phyloP scores from a whole-genome alignment of 2,888 invertebrate species.

The Diachrysia chrysitis region DNA sequence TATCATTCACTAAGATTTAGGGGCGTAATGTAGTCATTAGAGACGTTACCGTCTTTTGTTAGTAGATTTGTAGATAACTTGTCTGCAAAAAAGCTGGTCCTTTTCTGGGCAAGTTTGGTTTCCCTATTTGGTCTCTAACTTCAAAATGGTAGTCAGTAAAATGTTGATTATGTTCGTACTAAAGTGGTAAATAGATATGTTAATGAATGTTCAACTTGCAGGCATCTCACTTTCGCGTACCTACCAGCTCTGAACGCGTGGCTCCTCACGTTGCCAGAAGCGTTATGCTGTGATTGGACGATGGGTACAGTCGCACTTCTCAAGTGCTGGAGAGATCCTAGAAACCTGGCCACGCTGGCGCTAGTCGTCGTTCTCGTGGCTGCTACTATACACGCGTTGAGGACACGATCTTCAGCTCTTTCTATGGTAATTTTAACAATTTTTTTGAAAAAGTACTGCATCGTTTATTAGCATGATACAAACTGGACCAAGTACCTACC shows the following conservation, averaged over 20 bases:
- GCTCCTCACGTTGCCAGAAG: conserved; percentile 96
- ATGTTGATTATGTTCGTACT: neutral
- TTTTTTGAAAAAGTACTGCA: neutral
- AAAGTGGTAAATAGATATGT: no score
- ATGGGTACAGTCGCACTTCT: conserved; percentile 98
- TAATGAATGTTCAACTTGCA: conserved; percentile 56
- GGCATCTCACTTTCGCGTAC: conserved; percentile 98
- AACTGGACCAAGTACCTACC: no score
- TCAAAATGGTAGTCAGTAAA: no score
- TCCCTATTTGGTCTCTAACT: no score
- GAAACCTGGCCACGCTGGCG: conserved; percentile 94
- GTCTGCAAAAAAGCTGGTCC: no score
- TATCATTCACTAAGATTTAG: conserved; percentile 29
- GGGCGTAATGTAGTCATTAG: conserved; percentile 5
- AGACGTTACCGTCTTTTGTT: conserved; percentile 8
- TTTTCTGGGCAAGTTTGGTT: no score
- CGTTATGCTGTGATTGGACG: conserved; percentile 99
- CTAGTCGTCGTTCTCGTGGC: conserved; percentile 91
- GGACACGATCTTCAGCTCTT: conserved; percentile 81
- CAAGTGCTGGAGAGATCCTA: conserved; percentile 93
- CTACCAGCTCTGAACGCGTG: conserved; percentile 96
- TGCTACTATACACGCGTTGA: conserved; percentile 86
- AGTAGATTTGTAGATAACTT: no score
- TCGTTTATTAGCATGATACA: neutral
- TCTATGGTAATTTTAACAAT: conserved; percentile 76